phyloP scores from a whole-genome alignment of 2,113 vertebrate genomes.

The Trichechus manatus region DNA sequence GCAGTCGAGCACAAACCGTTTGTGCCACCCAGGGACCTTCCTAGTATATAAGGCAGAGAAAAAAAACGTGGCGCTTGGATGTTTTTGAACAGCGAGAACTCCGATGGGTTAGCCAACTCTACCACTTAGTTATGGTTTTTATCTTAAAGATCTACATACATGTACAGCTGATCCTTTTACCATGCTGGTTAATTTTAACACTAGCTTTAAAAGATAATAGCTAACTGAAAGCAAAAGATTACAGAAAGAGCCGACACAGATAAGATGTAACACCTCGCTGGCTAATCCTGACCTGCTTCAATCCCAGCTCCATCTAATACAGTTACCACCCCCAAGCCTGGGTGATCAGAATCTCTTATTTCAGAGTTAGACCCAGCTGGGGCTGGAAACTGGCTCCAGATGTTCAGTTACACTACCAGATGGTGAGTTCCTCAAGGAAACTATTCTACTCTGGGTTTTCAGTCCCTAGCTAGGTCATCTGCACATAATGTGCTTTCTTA shows the following conservation, averaged over 20 bases:
- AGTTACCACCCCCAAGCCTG: slow-evolving; percentile 41
- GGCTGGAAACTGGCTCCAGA: slow-evolving; percentile 76
- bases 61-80: neutral
- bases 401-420: slow-evolving; percentile 65
- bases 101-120: neutral
- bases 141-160: slow-evolving; percentile 10
- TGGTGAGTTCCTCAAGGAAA: slow-evolving; percentile 72
- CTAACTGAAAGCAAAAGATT: neutral
- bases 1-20: neutral
- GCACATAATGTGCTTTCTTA: slow-evolving; percentile 57
- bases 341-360: slow-evolving; percentile 70
- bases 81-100: neutral
- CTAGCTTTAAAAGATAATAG: slow-evolving; percentile 3
- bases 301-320: neutral
- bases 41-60: neutral
- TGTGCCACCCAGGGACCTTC: neutral
- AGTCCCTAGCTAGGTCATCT: slow-evolving; percentile 64
- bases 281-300: neutral
- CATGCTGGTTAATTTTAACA: neutral
- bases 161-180: neutral
- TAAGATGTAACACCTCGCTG: neutral
- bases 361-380: slow-evolving; percentile 75
- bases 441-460: slow-evolving; percentile 58
- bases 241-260: neutral
- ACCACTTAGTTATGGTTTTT: neutral